phyloP scores from a whole-genome alignment of 1,140 invertebrate species.

The Lineus longissimus region DNA sequence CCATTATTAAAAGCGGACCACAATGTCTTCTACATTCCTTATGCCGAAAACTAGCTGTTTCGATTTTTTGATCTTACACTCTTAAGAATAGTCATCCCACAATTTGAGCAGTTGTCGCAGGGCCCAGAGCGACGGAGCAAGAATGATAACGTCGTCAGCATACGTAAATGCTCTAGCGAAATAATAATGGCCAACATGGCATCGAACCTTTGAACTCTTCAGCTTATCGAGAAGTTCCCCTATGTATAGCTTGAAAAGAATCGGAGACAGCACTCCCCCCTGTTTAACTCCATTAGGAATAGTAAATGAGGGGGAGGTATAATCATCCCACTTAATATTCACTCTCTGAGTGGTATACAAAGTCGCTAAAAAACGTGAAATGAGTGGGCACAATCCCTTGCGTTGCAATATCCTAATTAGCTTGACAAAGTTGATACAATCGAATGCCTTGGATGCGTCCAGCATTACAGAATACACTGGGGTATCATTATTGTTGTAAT shows the following conservation, averaged over 20 bases:
- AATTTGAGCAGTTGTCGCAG: too few species aligned
- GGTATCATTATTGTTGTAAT: not conserved
- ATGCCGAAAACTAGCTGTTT: too few species aligned
- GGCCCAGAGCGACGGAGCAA: not conserved
- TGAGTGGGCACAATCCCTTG: not conserved
- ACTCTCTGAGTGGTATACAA: not conserved
- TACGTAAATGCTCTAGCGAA: not conserved
- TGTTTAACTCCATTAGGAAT: not conserved
- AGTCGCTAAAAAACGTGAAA: not conserved
- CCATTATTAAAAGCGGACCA: too few species aligned
- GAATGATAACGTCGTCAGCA: not conserved
- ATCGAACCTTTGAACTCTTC: not conserved
- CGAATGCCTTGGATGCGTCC: not conserved
- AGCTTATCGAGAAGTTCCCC: not conserved
- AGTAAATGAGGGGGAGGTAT: not conserved
- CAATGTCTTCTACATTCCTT: too few species aligned
- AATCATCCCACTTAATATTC: not conserved
- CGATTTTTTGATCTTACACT: too few species aligned
- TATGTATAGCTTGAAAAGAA: not conserved
- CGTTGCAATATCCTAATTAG: not conserved
- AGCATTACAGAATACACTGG: not conserved
- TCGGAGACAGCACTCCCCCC: conserved; percentile 5
- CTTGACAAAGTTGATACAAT: not conserved
- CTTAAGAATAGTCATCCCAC: too few species aligned
- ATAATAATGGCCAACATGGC: not conserved